Evolutionary conservation across 2,888 invertebrate genomes (phyloP).

Genomic region (Neoitamus cyanurus): DNA sequence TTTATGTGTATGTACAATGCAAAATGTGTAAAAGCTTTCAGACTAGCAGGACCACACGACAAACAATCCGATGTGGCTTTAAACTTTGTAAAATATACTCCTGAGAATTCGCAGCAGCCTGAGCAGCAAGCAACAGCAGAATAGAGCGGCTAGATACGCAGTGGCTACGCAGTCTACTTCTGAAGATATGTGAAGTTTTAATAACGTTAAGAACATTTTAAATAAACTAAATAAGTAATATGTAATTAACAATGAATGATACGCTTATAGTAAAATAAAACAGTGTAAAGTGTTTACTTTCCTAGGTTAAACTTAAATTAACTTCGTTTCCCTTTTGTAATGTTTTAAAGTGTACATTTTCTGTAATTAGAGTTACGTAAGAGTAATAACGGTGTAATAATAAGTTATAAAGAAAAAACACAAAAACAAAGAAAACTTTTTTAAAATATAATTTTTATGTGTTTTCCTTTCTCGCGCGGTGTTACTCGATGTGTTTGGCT

Average conservation of each 20-base stretch:
- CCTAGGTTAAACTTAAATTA: constrained; percentile 25
- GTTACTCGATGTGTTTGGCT: constrained; percentile 3
- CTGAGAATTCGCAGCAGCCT: not conserved
- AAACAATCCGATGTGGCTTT: not conserved
- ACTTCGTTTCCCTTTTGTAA: constrained; percentile 27
- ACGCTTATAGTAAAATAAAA: constrained; percentile 58
- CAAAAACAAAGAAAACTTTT: constrained; percentile 40
- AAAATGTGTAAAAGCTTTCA: not conserved
- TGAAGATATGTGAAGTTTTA: constrained; percentile 17
- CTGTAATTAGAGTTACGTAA: constrained; percentile 43
- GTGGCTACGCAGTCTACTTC: not conserved
- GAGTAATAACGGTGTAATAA: constrained; percentile 40
- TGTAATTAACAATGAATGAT: constrained; percentile 57
- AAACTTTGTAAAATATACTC: constrained; percentile 3
- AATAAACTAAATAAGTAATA: constrained; percentile 45
- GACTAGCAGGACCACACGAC: not conserved
- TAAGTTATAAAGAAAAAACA: constrained; percentile 41
- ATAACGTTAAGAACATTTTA: constrained; percentile 41
- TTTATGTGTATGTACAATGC: not conserved
- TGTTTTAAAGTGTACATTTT: constrained; percentile 39
- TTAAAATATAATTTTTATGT: constrained; percentile 44
- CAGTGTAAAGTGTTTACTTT: constrained; percentile 30
- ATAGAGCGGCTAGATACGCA: not conserved
- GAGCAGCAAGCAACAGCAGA: not conserved
- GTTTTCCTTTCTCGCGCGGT: constrained; percentile 30